phyloP scores from a whole-genome alignment of 2,888 invertebrate genomes.

The Pelosia muscerda region DNA sequence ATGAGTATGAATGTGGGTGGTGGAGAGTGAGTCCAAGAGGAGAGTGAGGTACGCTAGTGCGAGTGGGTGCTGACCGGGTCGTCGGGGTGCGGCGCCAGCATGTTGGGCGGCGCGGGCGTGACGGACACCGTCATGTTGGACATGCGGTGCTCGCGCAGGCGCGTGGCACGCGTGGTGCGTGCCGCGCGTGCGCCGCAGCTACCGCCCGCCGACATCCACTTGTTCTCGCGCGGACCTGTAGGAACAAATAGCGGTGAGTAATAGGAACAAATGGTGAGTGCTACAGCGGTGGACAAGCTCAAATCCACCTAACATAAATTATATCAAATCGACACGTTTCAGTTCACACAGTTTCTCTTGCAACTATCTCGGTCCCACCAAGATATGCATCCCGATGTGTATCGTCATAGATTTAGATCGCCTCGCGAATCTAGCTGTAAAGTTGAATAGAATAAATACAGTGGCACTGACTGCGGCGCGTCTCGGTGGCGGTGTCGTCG shows the following conservation, averaged over 20 bases:
- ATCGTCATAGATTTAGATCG: too few species aligned
- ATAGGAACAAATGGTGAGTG: too few species aligned
- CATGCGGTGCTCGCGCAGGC: conserved; percentile 83
- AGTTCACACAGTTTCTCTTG: too few species aligned
- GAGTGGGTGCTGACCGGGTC: conserved; percentile 63
- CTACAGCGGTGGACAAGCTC: too few species aligned
- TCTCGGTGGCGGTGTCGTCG: conserved; percentile 65
- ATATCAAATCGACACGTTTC: too few species aligned
- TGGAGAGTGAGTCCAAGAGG: background rate
- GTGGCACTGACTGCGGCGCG: conserved; percentile 72
- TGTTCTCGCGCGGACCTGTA: conserved; percentile 82
- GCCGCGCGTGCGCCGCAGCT: conserved; percentile 74
- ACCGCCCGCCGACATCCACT: conserved; percentile 78
- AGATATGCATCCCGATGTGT: too few species aligned
- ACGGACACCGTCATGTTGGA: conserved; percentile 85
- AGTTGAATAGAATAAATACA: conserved; percentile 30
- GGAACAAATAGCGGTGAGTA: background rate
- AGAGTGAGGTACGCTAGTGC: background rate
- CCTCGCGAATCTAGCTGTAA: too few species aligned
- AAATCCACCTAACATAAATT: too few species aligned
- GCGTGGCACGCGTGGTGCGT: conserved; percentile 73
- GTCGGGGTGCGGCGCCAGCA: conserved; percentile 56
- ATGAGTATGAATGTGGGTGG: background rate
- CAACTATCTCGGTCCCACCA: too few species aligned
- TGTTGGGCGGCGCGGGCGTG: conserved; percentile 75